Evolutionary conservation across 2,797 vertebrate genomes (phyloP).

Genomic region (Poeciliopsis turneri): DNA sequence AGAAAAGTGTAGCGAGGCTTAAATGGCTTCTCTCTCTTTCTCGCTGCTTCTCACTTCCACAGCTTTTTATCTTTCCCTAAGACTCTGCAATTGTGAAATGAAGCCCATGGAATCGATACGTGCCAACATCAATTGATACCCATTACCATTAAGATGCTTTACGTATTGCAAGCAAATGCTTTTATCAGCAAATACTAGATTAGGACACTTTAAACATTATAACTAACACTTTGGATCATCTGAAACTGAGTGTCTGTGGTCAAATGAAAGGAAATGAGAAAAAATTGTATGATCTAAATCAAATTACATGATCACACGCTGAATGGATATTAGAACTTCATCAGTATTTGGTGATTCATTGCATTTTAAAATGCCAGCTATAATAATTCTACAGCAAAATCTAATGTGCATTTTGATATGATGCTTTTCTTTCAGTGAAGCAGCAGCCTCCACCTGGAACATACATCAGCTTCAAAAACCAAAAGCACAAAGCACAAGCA

Average conservation of each 20-base stretch:
- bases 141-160: conserved; percentile 83
- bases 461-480: conserved; percentile 2
- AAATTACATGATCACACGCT: conserved; percentile 5
- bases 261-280: conserved; percentile 49
- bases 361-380: conserved; percentile 7
- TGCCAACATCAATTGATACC: conserved; percentile 85
- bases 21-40: conserved; percentile 77
- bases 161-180: conserved; percentile 80
- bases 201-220: conserved; percentile 42
- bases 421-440: background rate
- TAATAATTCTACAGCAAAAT: background rate
- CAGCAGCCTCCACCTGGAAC: background rate
- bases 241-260: conserved; percentile 14
- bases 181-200: conserved; percentile 64
- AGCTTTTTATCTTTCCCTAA: conserved; percentile 58
- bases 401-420: background rate
- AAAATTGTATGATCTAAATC: conserved; percentile 24
- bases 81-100: conserved; percentile 80
- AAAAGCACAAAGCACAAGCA: background rate
- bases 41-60: conserved; percentile 73
- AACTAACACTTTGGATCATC: conserved; percentile 43
- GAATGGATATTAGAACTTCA: conserved; percentile 8
- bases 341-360: background rate
- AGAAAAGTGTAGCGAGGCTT: conserved; percentile 77
- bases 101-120: conserved; percentile 86